Percentiles rank a stretch among this genome's conserved stretches.
These are phyloP conservation scores for Sinohyriopsis cumingii DNA, from an alignment of 2,888 invertebrate genomes.

Conservation along the genomic window DNA sequence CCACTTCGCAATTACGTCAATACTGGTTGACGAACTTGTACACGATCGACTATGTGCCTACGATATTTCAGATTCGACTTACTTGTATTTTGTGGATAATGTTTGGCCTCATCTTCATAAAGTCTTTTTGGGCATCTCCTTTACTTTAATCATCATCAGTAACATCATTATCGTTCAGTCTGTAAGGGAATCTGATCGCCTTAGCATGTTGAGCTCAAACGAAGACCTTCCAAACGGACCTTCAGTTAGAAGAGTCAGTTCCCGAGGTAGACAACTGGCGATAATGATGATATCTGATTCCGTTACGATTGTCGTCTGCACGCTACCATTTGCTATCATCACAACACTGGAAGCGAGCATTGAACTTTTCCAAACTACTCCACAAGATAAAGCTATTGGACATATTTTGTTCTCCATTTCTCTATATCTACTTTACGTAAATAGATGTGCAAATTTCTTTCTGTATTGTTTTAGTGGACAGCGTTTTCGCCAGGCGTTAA, in stretches of 20 bases:
- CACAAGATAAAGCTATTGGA: constrained; percentile 16
- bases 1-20: constrained; percentile 34
- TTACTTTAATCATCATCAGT: constrained; percentile 44
- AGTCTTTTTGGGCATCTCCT: constrained; percentile 43
- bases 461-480: constrained; percentile 58
- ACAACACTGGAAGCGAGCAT: constrained; percentile 28
- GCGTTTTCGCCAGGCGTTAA: constrained; percentile 46
- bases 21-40: constrained; percentile 33
- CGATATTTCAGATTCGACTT: constrained; percentile 16
- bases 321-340: constrained; percentile 51
- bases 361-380: background rate
- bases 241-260: no score
- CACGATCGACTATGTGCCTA: constrained; percentile 48
- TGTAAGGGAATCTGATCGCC: constrained; percentile 32
- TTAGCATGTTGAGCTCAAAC: no score
- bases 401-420: constrained; percentile 42
- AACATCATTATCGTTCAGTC: constrained; percentile 51
- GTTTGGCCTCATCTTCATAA: constrained; percentile 53
- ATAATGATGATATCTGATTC: constrained; percentile 56
- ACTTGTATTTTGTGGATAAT: constrained; percentile 16
- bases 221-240: no score
- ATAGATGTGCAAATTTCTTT: constrained; percentile 56
- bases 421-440: constrained; percentile 56
- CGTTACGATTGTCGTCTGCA: constrained; percentile 49
- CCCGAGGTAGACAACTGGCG: constrained; percentile 45